Percentiles rank a stretch among this genome's conserved stretches.
phyloP scores from a whole-genome alignment of 2,888 invertebrate species.

The Dichetophora obliterata region DNA sequence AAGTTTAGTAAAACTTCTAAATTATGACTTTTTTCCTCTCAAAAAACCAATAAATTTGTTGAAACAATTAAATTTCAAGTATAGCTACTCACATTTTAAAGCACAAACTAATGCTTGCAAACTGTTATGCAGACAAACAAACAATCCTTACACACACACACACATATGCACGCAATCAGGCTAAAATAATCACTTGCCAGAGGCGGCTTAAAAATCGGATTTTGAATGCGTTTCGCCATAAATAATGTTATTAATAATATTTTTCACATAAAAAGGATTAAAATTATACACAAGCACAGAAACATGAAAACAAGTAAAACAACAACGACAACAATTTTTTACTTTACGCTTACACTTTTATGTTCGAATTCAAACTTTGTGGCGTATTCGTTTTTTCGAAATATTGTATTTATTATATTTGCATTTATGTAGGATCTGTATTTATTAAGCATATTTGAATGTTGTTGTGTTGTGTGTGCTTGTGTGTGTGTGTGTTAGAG shows the following conservation, averaged over 20 bases:
- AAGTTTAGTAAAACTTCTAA: too few relatives aligned
- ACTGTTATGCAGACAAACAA: neutral
- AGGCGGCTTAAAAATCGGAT: conserved; percentile 26
- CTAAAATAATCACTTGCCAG: neutral
- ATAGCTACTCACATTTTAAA: neutral
- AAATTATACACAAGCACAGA: neutral
- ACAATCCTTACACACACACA: too few relatives aligned
- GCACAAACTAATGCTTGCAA: neutral
- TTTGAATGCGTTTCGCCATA: conserved; percentile 17
- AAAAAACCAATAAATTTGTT: too few relatives aligned
- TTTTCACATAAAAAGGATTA: conserved; percentile 25
- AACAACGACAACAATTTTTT: neutral
- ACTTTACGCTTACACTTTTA: conserved; percentile 12
- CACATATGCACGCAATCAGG: too few relatives aligned
- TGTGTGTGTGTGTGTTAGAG: neutral
- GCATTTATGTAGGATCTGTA: neutral
- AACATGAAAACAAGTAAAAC: neutral
- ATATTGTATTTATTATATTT: neutral
- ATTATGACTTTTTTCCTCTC: too few relatives aligned
- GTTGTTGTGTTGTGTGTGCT: neutral
- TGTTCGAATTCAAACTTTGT: neutral
- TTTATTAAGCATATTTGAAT: neutral
- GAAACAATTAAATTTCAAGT: too few relatives aligned
- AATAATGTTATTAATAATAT: conserved; percentile 27
- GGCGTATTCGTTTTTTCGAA: neutral